These are phyloP conservation scores for Palythoa grandis DNA, from an alignment of 92 coral and sea anemone species.

Conservation along the genomic window DNA sequence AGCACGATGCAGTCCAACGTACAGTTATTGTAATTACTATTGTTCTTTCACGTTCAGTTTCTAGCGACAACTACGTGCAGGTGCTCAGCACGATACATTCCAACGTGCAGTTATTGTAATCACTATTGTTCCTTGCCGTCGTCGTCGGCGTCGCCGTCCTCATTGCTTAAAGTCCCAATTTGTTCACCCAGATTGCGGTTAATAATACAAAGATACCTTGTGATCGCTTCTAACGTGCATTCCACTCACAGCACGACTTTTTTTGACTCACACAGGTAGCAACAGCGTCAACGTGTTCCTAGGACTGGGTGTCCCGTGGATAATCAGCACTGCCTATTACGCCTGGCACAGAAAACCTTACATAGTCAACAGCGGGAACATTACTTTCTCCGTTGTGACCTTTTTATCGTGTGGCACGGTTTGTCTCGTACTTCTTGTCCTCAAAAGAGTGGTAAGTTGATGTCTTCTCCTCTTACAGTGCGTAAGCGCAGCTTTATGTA, in stretches of 20 bases:
- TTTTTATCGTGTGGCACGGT: conserved; percentile 67
- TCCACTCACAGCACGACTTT: not conserved
- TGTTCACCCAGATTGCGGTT: too few relatives aligned
- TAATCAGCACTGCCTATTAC: conserved; percentile 77
- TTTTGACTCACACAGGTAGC: conserved; percentile 58
- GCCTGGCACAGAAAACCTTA: conserved; percentile 72
- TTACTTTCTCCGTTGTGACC: conserved; percentile 78
- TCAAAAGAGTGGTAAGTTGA: conserved; percentile 65
- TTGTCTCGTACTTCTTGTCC: conserved; percentile 66
- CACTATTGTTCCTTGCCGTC: not conserved
- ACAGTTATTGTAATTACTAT: too few relatives aligned
- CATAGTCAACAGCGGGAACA: conserved; percentile 70
- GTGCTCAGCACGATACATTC: too few relatives aligned
- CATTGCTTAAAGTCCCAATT: not conserved
- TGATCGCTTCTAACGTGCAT: not conserved
- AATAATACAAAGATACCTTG: too few relatives aligned
- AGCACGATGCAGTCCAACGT: too few relatives aligned
- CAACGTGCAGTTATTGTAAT: too few relatives aligned
- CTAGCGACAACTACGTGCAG: too few relatives aligned
- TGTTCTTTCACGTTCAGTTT: too few relatives aligned
- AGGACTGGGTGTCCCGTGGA: conserved; percentile 93
- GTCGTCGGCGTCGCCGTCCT: too few relatives aligned
- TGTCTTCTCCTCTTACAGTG: not conserved
- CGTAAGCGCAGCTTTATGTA: not conserved
- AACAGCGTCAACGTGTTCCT: conserved; percentile 91